phyloP scores from a whole-genome alignment of 2,888 invertebrate species.

The Halocaridina rubra region DNA sequence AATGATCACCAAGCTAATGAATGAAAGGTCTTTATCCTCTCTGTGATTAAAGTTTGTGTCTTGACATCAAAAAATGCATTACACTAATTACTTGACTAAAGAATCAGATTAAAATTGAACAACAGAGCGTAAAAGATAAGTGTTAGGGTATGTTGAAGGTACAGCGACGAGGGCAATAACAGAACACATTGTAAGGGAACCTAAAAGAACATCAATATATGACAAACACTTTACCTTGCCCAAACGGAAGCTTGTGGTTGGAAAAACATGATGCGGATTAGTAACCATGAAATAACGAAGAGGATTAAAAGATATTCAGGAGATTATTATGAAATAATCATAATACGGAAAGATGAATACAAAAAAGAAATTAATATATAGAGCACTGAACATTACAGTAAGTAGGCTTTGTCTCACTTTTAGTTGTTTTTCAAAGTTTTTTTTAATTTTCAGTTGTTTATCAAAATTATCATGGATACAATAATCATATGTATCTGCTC shows the following conservation, averaged over 20 bases:
- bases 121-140: conserved; percentile 12
- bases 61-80: no score
- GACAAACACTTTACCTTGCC: conserved; percentile 51
- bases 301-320: neutral
- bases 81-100: no score
- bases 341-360: no score
- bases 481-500: no score
- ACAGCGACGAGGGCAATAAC: conserved; percentile 23
- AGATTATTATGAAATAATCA: neutral
- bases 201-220: conserved; percentile 32
- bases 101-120: no score
- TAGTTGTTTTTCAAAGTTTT: conserved; percentile 7
- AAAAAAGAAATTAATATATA: no score
- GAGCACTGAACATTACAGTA: neutral
- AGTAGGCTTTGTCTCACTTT: neutral
- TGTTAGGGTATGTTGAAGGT: conserved; percentile 43
- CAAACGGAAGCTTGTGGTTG: conserved; percentile 51
- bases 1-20: no score
- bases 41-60: no score
- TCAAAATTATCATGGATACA: no score
- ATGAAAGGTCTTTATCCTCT: no score
- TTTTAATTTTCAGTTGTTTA: no score
- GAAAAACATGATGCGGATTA: conserved; percentile 9
- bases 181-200: conserved; percentile 42
- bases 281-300: neutral